Evolutionary conservation across 2,888 invertebrate genomes (phyloP).

Genomic region (Ligdia adustata): DNA sequence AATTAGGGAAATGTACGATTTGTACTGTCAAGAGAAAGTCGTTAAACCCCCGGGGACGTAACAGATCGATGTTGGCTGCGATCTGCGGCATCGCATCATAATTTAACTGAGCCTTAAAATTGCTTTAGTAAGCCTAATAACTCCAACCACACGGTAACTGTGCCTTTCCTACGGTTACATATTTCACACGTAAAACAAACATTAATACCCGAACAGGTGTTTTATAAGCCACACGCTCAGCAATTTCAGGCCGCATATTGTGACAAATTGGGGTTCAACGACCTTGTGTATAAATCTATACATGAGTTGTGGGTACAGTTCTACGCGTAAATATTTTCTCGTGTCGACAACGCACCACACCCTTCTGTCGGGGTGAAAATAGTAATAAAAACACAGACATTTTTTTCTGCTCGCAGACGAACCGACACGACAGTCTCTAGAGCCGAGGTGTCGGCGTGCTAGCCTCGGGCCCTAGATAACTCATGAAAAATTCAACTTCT

Average conservation of each 20-base stretch:
- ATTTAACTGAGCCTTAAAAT: constrained; percentile 23
- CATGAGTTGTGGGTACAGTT: constrained; percentile 25
- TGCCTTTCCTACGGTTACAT: constrained; percentile 6
- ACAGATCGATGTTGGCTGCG: constrained; percentile 29
- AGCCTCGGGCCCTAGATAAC: constrained; percentile 65
- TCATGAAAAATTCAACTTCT: constrained; percentile 75
- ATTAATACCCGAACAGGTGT: constrained; percentile 30
- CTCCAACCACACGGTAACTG: constrained; percentile 6
- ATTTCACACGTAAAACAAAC: constrained; percentile 25
- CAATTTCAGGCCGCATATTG: constrained; percentile 24
- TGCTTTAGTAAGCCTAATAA: constrained; percentile 16
- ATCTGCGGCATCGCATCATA: constrained; percentile 15
- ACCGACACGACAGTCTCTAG: constrained; percentile 40
- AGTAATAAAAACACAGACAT: constrained; percentile 59
- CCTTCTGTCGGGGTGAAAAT: constrained; percentile 56
- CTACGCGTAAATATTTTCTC: constrained; percentile 56
- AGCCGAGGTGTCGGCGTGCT: constrained; percentile 41
- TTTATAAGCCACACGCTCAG: constrained; percentile 18
- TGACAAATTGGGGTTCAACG: constrained; percentile 44
- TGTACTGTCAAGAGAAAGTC: constrained; percentile 46
- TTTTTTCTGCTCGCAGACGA: constrained; percentile 50
- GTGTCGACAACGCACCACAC: constrained; percentile 48
- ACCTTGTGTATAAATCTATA: constrained; percentile 36
- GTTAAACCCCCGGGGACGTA: constrained; percentile 45
- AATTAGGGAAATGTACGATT: constrained; percentile 59